Evolutionary conservation across 2,113 vertebrate species (phyloP).

Genomic region (Ibidorhyncha struthersii): DNA sequence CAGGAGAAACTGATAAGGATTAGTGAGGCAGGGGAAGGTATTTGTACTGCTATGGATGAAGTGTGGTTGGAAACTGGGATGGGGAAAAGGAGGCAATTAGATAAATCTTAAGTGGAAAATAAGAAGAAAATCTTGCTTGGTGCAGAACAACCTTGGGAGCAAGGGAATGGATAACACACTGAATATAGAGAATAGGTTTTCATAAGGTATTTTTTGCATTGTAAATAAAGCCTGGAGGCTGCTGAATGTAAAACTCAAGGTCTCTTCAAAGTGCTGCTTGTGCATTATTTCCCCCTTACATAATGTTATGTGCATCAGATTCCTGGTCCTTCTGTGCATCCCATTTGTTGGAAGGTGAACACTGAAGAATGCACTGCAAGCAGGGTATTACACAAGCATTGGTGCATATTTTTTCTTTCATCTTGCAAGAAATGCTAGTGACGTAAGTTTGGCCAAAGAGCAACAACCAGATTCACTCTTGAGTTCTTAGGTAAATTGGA

Average conservation of each 20-base stretch:
- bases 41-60: neutral
- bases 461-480: neutral
- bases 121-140: neutral
- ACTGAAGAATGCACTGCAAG: neutral
- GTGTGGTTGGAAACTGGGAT: neutral
- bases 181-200: neutral
- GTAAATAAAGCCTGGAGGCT: neutral
- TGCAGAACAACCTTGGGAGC: neutral
- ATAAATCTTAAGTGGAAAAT: neutral
- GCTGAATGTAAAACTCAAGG: neutral
- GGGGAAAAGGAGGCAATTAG: neutral
- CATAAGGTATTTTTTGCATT: neutral
- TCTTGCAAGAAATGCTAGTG: neutral
- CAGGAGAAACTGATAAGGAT: neutral
- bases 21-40: neutral
- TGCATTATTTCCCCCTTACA: neutral
- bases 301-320: neutral
- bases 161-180: neutral
- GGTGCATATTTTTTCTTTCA: fast-evolving
- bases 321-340: neutral
- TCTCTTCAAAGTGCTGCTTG: neutral
- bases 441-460: neutral
- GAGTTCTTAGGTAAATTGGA: neutral
- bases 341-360: neutral
- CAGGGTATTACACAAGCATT: neutral